Base-by-base conservation (phyloP, 2,888 invertebrate genomes). In the Lycia hirtaria region DNA sequence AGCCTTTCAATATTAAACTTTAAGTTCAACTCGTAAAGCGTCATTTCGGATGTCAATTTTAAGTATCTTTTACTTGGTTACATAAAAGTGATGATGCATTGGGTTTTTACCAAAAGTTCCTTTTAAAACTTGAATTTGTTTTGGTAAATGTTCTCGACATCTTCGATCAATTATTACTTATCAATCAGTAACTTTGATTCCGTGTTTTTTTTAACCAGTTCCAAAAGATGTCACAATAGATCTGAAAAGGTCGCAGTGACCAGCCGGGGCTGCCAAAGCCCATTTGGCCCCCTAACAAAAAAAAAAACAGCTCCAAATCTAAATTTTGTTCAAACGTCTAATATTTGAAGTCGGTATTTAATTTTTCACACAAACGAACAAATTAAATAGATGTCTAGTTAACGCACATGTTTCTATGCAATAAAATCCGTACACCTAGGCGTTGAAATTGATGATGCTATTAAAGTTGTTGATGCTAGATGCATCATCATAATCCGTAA, bases 11-110 rank as follows among this genome's bases (percentile, higher is more conserved):
- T 14, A 33, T 41, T 48, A 22, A 53, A 41, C 48, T 26, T 55
- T 33, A 33, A 12, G 2, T 17, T 14, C 14, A 28, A n/a, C n/a
- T 0, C 7, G 24, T 22, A 56, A 50, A 32, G 49, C 10, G 12
- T 38, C 6, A 22, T 41, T 48, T 55, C 6, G 17, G n/a, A 26
- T 17, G 12, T 22, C 12, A 14, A 7, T 40, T 14, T 0, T 19
- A 35, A 19, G 26, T 26, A 10, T 15, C 54, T 47, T 47, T 47
- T 43, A 30, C 30, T 44, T 44, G 30, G 19, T 30, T 30, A 33
- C 35, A 48, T 54, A 41, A 48, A 54, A 24, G 38, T 20, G 41
- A n/a, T 55, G 56, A 50, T 44, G 40, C 56, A 33, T 56, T 24
- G 47, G 20, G 38, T 38, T 56, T 50, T 56, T 56, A 30, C 41